A percentile compares a stretch with the other conserved stretches of the same genome.
phyloP scores from a whole-genome alignment of 2,888 invertebrate species.

The Troilus luridus region DNA sequence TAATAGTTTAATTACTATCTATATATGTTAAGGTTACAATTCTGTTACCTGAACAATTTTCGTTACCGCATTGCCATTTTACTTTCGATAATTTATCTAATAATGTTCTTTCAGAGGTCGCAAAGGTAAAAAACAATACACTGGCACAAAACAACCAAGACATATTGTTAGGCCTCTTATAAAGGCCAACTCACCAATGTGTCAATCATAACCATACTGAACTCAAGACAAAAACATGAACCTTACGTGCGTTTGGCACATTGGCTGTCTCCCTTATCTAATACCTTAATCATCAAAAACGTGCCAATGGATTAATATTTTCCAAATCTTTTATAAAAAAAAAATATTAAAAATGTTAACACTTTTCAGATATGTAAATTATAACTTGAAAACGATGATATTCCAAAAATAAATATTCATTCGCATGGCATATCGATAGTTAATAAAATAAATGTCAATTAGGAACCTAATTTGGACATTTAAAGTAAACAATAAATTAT shows the following conservation, averaged over 20 bases:
- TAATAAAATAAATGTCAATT: not conserved
- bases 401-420: not conserved
- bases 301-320: not conserved
- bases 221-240: not conserved
- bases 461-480: not conserved
- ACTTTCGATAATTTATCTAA: conserved; percentile 13
- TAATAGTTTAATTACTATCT: not conserved
- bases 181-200: conserved; percentile 30
- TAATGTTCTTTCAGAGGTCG: conserved; percentile 17
- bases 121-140: not conserved
- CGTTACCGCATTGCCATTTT: conserved; percentile 13
- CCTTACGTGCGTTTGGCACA: conserved; percentile 41
- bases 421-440: not conserved
- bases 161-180: conserved; percentile 19
- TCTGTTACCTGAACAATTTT: conserved; percentile 39
- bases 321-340: not conserved
- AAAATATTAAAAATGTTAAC: not conserved
- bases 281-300: not conserved
- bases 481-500: not conserved
- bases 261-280: not conserved
- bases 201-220: conserved; percentile 39
- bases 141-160: conserved; percentile 7
- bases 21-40: conserved; percentile 13
- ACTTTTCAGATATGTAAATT: not conserved
- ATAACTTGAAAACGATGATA: not conserved